Conservation (phyloP, 2,113 vertebrate genomes). For the Numida meleagris region DNA sequence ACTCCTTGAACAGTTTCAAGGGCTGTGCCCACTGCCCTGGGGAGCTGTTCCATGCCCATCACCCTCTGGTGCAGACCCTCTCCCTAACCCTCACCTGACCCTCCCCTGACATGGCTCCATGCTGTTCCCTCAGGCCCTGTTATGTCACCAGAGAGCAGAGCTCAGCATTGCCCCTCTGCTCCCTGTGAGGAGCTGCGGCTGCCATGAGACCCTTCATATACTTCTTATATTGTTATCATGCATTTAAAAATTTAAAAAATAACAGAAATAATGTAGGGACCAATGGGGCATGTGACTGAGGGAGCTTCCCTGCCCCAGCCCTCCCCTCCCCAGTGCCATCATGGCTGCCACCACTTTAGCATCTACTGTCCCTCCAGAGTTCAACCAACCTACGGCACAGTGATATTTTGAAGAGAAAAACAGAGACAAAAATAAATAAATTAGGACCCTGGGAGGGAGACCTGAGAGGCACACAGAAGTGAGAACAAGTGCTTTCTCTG, state of each 20-base stretch:
- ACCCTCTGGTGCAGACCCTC: no score
- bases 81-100: no score
- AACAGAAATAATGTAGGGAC: not conserved
- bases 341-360: not conserved
- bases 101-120: no score
- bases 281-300: not conserved
- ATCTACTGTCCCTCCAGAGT: not conserved
- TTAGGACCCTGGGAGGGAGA: not conserved
- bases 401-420: slow-evolving; percentile 18
- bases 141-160: no score
- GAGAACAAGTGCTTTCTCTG: not conserved
- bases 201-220: no score
- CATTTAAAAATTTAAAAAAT: fast-evolving
- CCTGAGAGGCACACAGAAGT: slow-evolving; percentile 28
- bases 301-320: not conserved
- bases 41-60: no score
- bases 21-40: no score
- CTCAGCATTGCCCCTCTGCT: no score
- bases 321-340: not conserved
- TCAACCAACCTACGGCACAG: not conserved
- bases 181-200: no score
- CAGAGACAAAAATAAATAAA: slow-evolving; percentile 44
- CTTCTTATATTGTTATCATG: not conserved
- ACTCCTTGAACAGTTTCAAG: no score
- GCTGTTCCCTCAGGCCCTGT: no score